Base-by-base conservation (phyloP, 2,113 vertebrate genomes). In the Nibea albiflora region DNA sequence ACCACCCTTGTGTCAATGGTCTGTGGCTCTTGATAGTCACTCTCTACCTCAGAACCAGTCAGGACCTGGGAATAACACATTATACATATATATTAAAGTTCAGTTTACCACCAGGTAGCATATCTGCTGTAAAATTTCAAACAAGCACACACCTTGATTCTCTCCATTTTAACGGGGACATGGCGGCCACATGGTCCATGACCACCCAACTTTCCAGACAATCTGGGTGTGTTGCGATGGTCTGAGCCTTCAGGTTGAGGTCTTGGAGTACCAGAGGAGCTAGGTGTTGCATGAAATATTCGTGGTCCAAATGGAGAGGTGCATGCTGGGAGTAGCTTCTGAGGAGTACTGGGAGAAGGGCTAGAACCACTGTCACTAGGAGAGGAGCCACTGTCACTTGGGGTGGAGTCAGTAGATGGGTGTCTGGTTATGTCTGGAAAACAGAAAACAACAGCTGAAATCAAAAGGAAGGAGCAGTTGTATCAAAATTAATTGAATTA, bases 171-270 rank as follows among this genome's bases (percentile, higher is more conserved):
- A 42, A 91, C 88, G 58, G 85, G 93, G 10, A 86, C 56, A n/a
- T 81, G 81, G 76, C 89, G 94, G 28, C 92, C 90, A 73, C 86
- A 95, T 22, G 85, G 83, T 77, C 89, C 94, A 89, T 92, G 93
- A 65, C 93, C 93, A 11, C 86, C 94, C 47, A 92, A 85, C 75
- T 58, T 94, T 61, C 91, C 94, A 3, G 90, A 92, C 69, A 92
- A 80, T 66, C 93, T 90, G 73, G 85, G 75, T 0, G 2, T 87
- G 92, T 86, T 91, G 46, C 93, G 94, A 80, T 87, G 78, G 24
- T 95, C 94, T 0, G 94, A 92, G 19, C 97, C 97, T 89, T 98
- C 97, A 0, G 97, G 97, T 20, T 96, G 97, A 24, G 97, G 97
- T 72, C 97, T 94, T 81, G 94, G 86, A 4, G 84, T 76, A 28